Evolutionary conservation across 2,888 invertebrate species (phyloP), one percentile per base, ranked within the genome.

Genomic region (Tetranychus truncatus): DNA sequence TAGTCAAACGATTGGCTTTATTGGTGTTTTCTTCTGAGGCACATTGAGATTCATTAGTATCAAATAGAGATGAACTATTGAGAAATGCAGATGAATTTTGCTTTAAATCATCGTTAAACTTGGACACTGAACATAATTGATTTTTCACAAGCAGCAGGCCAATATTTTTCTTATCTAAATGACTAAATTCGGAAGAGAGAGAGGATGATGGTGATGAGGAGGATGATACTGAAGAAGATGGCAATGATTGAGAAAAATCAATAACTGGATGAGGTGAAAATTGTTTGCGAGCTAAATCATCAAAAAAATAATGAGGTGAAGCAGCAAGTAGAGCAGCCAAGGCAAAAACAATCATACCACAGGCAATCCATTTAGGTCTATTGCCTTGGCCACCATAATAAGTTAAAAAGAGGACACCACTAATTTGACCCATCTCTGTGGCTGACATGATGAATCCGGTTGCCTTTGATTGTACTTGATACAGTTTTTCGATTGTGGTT

Each of bases 341-440:
- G 9, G 92, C 91, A 82, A 93, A 90, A 78, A 94, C 86, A 72
- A 92, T 87, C 91, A 92, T 92, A 55, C 93, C 92, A 85, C 91
- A 90, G 74, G 91, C 92, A 80, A 94, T 94, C 93, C 93, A 93
- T 78, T 91, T 88, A 74, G 94, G 94, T 80, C 93, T 86, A 84
- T 94, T 93, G 9, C 93, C 93, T 79, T 92, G 89, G 8, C 93
- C 93, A 15, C 92, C 93, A 82, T 91, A 89, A 82, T 94, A 94
- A 55, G 92, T 92, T 80, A 94, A 84, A 80, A 93, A 85, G 80
- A 94, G 84, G 75, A 92, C 91, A 71, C 92, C 92, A 78, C 91
- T 90, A 80, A 94, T 93, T 84, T 93, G 93, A 0, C 94, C 94
- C 81, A 94, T 90, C 84, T 94, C 93, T 24, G 92, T 92, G 78